These are phyloP conservation scores for Leucoraja erinaceus DNA, from an alignment of 2,113 vertebrate species.

Conservation along the genomic window DNA sequence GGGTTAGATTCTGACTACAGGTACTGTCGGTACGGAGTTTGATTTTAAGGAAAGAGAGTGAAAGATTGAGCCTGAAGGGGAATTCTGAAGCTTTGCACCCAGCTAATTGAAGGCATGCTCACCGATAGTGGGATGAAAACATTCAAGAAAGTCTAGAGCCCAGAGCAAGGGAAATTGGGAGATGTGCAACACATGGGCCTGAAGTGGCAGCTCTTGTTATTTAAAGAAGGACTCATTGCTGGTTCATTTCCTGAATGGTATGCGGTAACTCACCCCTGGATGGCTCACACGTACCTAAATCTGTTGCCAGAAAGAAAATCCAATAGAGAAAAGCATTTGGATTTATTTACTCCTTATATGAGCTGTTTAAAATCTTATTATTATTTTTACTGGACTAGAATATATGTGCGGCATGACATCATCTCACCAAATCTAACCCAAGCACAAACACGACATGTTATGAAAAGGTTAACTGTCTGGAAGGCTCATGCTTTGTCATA, in stretches of 20 bases:
- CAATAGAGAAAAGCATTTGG: neutral
- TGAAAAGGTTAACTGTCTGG: neutral
- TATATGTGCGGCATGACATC: neutral
- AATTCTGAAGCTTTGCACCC: neutral
- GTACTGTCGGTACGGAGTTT: too few species aligned
- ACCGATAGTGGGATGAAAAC: neutral
- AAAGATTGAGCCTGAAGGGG: neutral
- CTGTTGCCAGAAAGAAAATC: neutral
- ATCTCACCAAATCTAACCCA: neutral
- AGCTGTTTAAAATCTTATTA: neutral
- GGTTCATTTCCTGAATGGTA: neutral
- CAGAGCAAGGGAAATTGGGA: neutral
- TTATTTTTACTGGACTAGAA: slow-evolving; percentile 13
- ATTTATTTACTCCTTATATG: neutral
- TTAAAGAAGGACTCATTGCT: neutral
- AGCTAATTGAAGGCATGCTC: neutral
- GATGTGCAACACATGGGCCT: neutral
- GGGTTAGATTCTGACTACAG: too few species aligned
- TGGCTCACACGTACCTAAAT: neutral
- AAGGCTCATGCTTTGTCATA: neutral
- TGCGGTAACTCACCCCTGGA: neutral
- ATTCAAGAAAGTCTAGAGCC: neutral
- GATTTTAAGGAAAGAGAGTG: neutral
- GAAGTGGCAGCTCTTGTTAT: neutral
- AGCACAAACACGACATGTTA: neutral